These are phyloP conservation scores for Acanthopagrus latus DNA, from an alignment of 2,797 vertebrate genomes.

Conservation along the genomic window DNA sequence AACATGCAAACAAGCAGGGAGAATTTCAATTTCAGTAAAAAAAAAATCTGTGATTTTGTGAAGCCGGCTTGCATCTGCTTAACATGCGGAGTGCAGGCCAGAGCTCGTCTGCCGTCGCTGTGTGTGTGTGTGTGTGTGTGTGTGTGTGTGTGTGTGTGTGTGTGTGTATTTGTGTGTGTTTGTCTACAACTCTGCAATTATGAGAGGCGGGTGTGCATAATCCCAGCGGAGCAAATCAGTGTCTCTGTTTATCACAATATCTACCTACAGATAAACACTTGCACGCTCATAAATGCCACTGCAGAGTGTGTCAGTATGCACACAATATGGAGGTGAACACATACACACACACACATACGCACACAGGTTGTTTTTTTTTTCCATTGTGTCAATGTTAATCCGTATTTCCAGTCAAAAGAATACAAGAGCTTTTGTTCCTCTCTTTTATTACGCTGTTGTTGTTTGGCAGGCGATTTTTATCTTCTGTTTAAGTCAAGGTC, in stretches of 20 bases:
- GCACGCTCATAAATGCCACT: background rate
- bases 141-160: background rate
- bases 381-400: conserved; percentile 5
- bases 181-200: conserved; percentile 59
- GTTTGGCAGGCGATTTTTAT: conserved; percentile 42
- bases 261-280: conserved; percentile 34
- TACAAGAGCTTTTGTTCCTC: conserved; percentile 17
- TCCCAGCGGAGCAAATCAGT: conserved; percentile 64
- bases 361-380: background rate
- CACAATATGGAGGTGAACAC: background rate
- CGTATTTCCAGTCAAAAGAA: conserved; percentile 5
- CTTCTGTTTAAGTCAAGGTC: conserved; percentile 52
- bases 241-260: conserved; percentile 60
- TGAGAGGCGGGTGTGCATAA: conserved; percentile 39
- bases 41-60: background rate
- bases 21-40: conserved; percentile 15
- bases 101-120: background rate
- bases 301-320: background rate
- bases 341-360: conserved; percentile 3
- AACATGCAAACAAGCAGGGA: background rate
- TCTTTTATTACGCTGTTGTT: conserved; percentile 17
- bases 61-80: conserved; percentile 30
- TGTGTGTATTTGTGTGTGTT: conserved; percentile 17
- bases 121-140: background rate
- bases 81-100: conserved; percentile 48